Evolutionary conservation across 2,797 vertebrate genomes (phyloP).

Genomic region (Dryobates pubescens): DNA sequence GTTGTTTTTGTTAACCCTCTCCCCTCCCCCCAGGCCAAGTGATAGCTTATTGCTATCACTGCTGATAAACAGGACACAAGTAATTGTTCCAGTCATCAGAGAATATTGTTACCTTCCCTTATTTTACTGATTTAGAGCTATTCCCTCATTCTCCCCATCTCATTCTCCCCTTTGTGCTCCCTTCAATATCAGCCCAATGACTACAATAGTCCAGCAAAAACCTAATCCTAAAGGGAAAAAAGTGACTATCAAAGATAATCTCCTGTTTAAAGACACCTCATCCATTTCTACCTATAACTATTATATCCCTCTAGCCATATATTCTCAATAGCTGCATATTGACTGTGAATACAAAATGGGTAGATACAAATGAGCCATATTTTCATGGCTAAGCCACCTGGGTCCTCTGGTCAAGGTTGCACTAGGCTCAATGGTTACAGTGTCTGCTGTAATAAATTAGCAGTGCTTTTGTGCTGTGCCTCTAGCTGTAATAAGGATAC

Average conservation of each 20-base stretch:
- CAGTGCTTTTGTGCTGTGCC: conserved; percentile 50
- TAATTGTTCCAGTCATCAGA: background rate
- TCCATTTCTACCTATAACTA: conserved; percentile 59
- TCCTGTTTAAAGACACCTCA: conserved; percentile 57
- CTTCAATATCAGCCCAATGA: background rate
- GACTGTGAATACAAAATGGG: conserved; percentile 53
- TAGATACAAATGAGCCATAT: conserved; percentile 60
- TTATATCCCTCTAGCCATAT: conserved; percentile 32
- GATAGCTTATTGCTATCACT: background rate
- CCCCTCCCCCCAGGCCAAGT: background rate
- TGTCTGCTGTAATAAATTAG: conserved; percentile 66
- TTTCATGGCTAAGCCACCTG: conserved; percentile 66
- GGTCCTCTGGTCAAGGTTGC: conserved; percentile 70
- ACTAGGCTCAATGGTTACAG: conserved; percentile 45
- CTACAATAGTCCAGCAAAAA: conserved; percentile 19
- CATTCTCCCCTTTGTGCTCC: background rate
- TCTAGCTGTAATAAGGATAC: conserved; percentile 62
- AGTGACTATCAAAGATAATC: conserved; percentile 50
- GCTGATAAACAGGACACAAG: background rate
- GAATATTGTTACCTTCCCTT: background rate
- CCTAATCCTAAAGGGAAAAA: conserved; percentile 28
- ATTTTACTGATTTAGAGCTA: background rate
- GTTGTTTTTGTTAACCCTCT: background rate
- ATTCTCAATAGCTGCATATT: conserved; percentile 49
- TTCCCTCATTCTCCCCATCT: background rate